Evolutionary conservation across 2,797 vertebrate species (phyloP).

Genomic region (Gymnothorax reevesii): DNA sequence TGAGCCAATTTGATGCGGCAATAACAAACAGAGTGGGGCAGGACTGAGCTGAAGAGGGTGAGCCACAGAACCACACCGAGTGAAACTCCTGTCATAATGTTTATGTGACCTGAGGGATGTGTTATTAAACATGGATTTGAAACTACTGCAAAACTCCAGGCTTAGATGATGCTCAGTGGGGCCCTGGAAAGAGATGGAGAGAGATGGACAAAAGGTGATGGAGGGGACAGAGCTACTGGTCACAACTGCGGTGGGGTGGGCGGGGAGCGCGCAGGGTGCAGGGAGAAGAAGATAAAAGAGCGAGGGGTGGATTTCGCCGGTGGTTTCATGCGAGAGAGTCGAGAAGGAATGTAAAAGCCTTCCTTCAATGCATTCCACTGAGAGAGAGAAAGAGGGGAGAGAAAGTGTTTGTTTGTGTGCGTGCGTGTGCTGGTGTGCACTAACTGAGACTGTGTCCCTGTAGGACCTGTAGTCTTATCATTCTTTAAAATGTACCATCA

Average conservation of each 20-base stretch:
- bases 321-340: conserved; percentile 64
- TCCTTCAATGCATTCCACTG: conserved; percentile 40
- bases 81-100: conserved; percentile 1
- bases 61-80: conserved; percentile 41
- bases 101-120: conserved; percentile 1
- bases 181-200: not conserved
- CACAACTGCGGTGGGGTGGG: conserved; percentile 37
- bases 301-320: conserved; percentile 42
- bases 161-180: not conserved
- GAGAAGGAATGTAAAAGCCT: conserved; percentile 62
- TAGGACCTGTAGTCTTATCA: not conserved
- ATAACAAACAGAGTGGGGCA: conserved; percentile 27
- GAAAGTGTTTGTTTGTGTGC: not conserved
- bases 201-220: not conserved
- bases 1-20: not conserved
- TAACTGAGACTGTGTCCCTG: not conserved
- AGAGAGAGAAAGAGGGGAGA: conserved; percentile 28
- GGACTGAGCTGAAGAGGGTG: conserved; percentile 31
- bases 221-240: conserved; percentile 42
- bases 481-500: not conserved
- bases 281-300: conserved; percentile 43
- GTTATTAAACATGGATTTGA: not conserved
- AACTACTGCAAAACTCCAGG: not conserved
- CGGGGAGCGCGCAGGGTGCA: conserved; percentile 40
- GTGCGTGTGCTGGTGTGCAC: not conserved